phyloP scores from a whole-genome alignment of 2,888 invertebrate genomes.

The Phortica okadai region DNA sequence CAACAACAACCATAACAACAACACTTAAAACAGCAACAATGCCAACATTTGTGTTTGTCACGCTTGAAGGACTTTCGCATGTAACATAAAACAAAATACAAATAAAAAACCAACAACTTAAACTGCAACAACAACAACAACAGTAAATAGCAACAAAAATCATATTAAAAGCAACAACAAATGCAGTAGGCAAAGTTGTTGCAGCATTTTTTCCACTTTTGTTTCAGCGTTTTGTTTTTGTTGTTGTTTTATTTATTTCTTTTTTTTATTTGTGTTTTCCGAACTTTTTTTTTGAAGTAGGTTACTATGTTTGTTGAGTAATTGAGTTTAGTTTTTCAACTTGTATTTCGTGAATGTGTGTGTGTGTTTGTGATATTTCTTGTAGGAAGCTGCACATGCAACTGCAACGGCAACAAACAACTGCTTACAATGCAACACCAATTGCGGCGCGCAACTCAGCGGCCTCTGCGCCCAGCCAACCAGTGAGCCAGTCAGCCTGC shows the following conservation, averaged over 20 bases:
- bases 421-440: slow-evolving; percentile 13
- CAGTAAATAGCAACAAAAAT: slow-evolving; percentile 33
- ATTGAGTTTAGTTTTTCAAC: slow-evolving; percentile 67
- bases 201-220: slow-evolving; percentile 48
- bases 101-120: slow-evolving; percentile 17
- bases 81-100: slow-evolving; percentile 38
- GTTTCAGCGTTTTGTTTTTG: slow-evolving; percentile 47
- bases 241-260: slow-evolving; percentile 52
- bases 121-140: slow-evolving; percentile 18
- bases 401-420: slow-evolving; percentile 22
- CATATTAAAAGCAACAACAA: slow-evolving; percentile 67
- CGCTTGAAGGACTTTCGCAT: slow-evolving; percentile 67
- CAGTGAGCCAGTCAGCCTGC: background rate
- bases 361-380: background rate
- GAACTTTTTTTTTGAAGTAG: slow-evolving; percentile 62
- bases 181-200: slow-evolving; percentile 54
- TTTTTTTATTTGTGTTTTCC: slow-evolving; percentile 37
- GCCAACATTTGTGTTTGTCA: slow-evolving; percentile 64
- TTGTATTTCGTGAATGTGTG: background rate
- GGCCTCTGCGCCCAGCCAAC: background rate
- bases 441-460: too few species aligned
- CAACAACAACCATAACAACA: slow-evolving; percentile 38
- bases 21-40: slow-evolving; percentile 41
- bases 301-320: slow-evolving; percentile 70
- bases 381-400: slow-evolving; percentile 35